Percentiles rank a stretch among this genome's conserved stretches.
These are phyloP conservation scores for Decapterus maruadsi DNA, from an alignment of 2,797 vertebrate species.

Conservation along the genomic window DNA sequence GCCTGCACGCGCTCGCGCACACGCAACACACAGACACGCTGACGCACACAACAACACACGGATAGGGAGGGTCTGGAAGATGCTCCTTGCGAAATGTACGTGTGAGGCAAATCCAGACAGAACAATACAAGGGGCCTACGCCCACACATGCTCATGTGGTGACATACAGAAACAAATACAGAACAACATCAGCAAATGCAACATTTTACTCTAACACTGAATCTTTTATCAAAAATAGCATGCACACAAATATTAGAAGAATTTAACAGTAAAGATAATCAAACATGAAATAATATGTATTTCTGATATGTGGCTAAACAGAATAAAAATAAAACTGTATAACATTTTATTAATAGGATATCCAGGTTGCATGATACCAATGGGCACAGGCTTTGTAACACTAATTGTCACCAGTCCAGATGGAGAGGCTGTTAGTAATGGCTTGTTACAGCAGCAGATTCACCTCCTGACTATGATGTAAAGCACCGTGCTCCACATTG, in stretches of 20 bases:
- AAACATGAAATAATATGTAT: background rate
- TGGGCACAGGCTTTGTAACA: slow-evolving; percentile 21
- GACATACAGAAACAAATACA: slow-evolving; percentile 49
- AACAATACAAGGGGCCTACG: slow-evolving; percentile 40
- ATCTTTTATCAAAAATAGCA: slow-evolving; percentile 26
- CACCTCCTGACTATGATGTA: slow-evolving; percentile 5
- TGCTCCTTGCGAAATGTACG: slow-evolving; percentile 59
- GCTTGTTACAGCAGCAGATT: slow-evolving; percentile 36
- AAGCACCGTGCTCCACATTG: slow-evolving; percentile 7
- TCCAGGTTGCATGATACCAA: slow-evolving; percentile 19
- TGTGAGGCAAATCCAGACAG: slow-evolving; percentile 63
- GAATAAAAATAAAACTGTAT: background rate
- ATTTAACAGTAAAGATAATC: background rate
- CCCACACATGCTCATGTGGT: slow-evolving; percentile 34
- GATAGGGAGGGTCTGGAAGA: slow-evolving; percentile 55
- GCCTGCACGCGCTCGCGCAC: slow-evolving; percentile 49
- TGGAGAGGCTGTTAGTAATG: slow-evolving; percentile 3
- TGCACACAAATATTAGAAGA: background rate
- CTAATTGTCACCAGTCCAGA: slow-evolving; percentile 21
- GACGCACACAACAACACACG: slow-evolving; percentile 36
- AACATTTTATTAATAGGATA: slow-evolving; percentile 11
- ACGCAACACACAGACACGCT: slow-evolving; percentile 28
- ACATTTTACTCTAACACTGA: slow-evolving; percentile 27
- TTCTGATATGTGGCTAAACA: slow-evolving; percentile 4
- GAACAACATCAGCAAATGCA: slow-evolving; percentile 37